phyloP scores from a whole-genome alignment of 2,797 vertebrate genomes.

The Columba guinea region DNA sequence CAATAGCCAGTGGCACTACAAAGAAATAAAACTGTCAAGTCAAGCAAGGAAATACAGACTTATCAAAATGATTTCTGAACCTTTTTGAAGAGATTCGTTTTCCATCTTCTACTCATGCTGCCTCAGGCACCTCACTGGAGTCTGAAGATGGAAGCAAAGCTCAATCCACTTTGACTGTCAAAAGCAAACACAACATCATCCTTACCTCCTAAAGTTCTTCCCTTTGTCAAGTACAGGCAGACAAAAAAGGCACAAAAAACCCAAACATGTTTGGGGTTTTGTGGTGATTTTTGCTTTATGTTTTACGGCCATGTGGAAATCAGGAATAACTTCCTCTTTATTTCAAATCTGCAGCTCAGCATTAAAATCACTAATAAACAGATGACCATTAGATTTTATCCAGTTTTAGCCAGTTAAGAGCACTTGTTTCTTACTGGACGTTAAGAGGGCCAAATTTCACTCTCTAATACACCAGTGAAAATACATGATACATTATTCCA shows the following conservation, averaged over 20 bases:
- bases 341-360: not conserved
- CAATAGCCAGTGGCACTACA: not conserved
- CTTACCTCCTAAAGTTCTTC: not conserved
- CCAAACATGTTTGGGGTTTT: not conserved
- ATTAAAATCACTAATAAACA: not conserved
- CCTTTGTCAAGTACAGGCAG: not conserved
- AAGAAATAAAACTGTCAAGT: slow-evolving; percentile 61
- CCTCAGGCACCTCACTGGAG: slow-evolving; percentile 34
- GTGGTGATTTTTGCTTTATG: not conserved
- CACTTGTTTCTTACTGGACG: not conserved
- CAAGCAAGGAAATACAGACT: slow-evolving; percentile 39
- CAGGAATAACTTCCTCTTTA: not conserved
- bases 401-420: not conserved
- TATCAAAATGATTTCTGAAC: slow-evolving; percentile 46
- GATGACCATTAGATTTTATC: not conserved
- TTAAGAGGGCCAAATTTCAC: not conserved
- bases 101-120: slow-evolving; percentile 2
- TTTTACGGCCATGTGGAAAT: not conserved
- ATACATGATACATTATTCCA: not conserved
- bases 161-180: slow-evolving; percentile 12
- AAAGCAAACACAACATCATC: slow-evolving; percentile 18
- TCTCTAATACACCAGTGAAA: not conserved
- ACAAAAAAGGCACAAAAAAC: not conserved
- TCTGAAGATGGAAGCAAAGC: slow-evolving; percentile 51
- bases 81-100: slow-evolving; percentile 54